These are phyloP conservation scores for Drosophila longiperda DNA, from an alignment of 2,888 invertebrate genomes.

Conservation along the genomic window DNA sequence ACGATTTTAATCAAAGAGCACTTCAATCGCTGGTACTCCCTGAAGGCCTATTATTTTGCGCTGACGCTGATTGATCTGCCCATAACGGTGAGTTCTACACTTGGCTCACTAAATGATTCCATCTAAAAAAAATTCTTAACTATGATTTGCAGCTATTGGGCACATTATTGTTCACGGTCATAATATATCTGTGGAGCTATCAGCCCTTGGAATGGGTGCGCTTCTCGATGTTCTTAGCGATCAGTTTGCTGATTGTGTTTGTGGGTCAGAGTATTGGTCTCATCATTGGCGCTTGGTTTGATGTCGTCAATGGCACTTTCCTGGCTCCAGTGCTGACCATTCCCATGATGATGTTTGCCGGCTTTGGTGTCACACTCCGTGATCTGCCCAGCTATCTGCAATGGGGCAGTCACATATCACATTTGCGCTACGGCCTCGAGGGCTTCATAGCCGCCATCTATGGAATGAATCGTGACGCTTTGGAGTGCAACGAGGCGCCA, in stretches of 20 bases:
- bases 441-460: conserved; percentile 94
- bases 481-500: conserved; percentile 90
- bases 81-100: conserved; percentile 87
- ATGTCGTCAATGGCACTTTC: conserved; percentile 96
- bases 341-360: conserved; percentile 98
- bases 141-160: conserved; percentile 87
- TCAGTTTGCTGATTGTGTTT: conserved; percentile 92
- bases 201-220: conserved; percentile 93
- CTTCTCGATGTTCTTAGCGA: conserved; percentile 93
- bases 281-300: conserved; percentile 95
- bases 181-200: conserved; percentile 94
- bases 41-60: conserved; percentile 92
- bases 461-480: conserved; percentile 89
- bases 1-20: conserved; percentile 92
- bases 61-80: conserved; percentile 92
- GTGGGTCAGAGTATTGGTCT: conserved; percentile 97
- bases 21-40: conserved; percentile 95
- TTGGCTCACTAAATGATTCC: not conserved
- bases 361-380: conserved; percentile 95
- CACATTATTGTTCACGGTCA: conserved; percentile 89
- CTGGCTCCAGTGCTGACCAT: conserved; percentile 96
- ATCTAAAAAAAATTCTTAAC: not conserved
- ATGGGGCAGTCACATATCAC: conserved; percentile 97
- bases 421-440: conserved; percentile 95
- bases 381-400: conserved; percentile 94